Conservation (phyloP, 2,888 invertebrate genomes). For the Seladonia tumulorum region DNA sequence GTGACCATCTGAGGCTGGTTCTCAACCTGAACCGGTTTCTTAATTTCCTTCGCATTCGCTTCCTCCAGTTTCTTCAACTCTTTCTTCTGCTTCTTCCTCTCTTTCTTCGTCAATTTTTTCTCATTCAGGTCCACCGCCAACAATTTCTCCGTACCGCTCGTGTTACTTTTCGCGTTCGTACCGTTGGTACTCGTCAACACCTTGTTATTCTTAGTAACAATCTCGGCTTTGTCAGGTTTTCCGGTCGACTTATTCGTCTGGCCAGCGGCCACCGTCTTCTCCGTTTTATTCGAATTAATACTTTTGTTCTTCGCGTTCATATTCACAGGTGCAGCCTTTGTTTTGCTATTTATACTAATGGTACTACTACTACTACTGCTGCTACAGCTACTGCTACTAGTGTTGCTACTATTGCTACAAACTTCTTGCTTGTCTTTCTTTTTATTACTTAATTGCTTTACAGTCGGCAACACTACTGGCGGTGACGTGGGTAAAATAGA, state of each 20-base stretch:
- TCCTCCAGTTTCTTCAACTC: conserved; percentile 82
- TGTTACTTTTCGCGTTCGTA: conserved; percentile 49
- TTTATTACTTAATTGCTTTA: conserved; percentile 70
- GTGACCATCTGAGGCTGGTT: conserved; percentile 86
- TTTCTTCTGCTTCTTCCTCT: conserved; percentile 80
- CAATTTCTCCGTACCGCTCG: conserved; percentile 43
- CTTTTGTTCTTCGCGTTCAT: conserved; percentile 64
- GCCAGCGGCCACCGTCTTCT: conserved; percentile 44
- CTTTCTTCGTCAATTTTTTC: conserved; percentile 82
- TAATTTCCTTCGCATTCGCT: conserved; percentile 74
- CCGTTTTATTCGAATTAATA: conserved; percentile 60
- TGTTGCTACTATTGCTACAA: conserved; percentile 66
- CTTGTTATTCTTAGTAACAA: conserved; percentile 57
- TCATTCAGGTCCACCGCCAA: conserved; percentile 64
- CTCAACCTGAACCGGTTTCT: conserved; percentile 66
- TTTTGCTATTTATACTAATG: conserved; percentile 65
- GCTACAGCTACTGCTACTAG: conserved; percentile 60
- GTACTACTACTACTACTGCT: conserved; percentile 61
- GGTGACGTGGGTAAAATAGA: conserved; percentile 80
- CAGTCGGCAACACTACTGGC: conserved; percentile 63
- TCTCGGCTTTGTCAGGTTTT: conserved; percentile 65
- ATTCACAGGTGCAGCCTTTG: conserved; percentile 61
- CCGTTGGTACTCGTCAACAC: conserved; percentile 32
- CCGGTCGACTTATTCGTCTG: conserved; percentile 57
- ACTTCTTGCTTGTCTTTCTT: conserved; percentile 71